Conservation (phyloP, 2,797 vertebrate genomes). For the Artibeus lituratus region DNA sequence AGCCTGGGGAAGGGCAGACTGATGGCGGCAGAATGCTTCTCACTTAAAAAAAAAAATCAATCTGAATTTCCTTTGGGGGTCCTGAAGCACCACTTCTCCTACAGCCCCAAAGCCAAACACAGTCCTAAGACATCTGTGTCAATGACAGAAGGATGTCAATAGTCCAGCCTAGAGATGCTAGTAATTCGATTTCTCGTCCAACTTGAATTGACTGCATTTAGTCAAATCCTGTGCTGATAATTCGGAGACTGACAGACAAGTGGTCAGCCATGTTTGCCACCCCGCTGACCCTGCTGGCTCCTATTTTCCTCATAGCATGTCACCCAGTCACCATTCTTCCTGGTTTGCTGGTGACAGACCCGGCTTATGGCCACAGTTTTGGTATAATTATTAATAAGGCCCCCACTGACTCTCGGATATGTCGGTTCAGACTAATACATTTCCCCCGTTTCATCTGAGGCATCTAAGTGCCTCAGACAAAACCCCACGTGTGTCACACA, state of each 20-base stretch:
- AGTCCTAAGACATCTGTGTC: background rate
- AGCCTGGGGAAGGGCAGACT: background rate
- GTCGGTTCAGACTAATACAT: background rate
- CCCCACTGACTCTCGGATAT: background rate
- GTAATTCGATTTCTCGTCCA: background rate
- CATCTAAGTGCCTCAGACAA: no score
- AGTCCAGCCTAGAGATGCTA: background rate
- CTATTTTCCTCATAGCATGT: background rate
- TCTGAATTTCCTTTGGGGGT: background rate
- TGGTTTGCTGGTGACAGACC: background rate
- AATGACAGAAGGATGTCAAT: background rate
- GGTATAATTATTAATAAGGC: background rate
- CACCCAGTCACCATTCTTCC: background rate
- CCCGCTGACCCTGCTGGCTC: background rate
- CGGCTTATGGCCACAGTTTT: background rate
- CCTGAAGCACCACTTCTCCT: background rate
- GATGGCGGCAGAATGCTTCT: background rate
- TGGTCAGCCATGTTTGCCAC: background rate
- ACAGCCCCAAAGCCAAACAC: background rate
- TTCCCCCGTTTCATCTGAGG: no score
- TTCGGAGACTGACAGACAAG: background rate
- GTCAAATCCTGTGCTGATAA: background rate
- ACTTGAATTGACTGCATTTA: background rate
- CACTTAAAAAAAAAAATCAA: background rate
- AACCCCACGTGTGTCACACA: accelerated